Evolutionary conservation across 2,888 invertebrate genomes (phyloP).

Genomic region (Cerastis rubricosa): DNA sequence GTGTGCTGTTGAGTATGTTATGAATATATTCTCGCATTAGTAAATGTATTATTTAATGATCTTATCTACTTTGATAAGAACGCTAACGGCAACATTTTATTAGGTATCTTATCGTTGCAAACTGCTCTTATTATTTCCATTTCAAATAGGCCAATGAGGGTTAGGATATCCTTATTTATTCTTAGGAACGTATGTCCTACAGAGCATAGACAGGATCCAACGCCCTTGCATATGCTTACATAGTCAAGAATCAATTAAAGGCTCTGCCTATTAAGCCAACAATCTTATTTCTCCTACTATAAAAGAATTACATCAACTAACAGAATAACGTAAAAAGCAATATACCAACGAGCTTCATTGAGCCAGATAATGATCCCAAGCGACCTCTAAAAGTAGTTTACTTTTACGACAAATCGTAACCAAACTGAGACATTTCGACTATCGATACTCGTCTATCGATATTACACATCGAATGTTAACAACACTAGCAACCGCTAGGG

Average conservation of each 20-base stretch:
- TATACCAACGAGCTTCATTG: conserved; percentile 14
- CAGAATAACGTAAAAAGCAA: conserved; percentile 17
- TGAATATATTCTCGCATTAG: not conserved
- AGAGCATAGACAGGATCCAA: not conserved
- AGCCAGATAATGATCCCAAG: conserved; percentile 39
- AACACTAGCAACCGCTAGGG: conserved; percentile 46
- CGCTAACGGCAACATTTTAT: not conserved
- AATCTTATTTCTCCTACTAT: not conserved
- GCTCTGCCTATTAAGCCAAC: not conserved
- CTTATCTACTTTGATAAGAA: not conserved
- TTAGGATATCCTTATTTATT: not conserved
- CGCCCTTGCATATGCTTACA: not conserved
- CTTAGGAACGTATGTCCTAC: not conserved
- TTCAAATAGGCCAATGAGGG: not conserved
- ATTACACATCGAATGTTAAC: conserved; percentile 29
- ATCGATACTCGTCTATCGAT: conserved; percentile 28
- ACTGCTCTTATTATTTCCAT: not conserved
- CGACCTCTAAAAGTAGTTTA: conserved; percentile 43
- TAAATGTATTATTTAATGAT: not conserved
- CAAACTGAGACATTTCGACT: conserved; percentile 16
- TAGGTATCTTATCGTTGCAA: not conserved
- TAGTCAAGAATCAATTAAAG: not conserved
- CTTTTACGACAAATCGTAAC: conserved; percentile 57
- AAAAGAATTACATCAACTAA: conserved; percentile 8
- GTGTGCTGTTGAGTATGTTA: no score